Evolutionary conservation across 1,140 invertebrate species (phyloP), one percentile per base, ranked within the genome.

Genomic region (Tachypleus tridentatus): DNA sequence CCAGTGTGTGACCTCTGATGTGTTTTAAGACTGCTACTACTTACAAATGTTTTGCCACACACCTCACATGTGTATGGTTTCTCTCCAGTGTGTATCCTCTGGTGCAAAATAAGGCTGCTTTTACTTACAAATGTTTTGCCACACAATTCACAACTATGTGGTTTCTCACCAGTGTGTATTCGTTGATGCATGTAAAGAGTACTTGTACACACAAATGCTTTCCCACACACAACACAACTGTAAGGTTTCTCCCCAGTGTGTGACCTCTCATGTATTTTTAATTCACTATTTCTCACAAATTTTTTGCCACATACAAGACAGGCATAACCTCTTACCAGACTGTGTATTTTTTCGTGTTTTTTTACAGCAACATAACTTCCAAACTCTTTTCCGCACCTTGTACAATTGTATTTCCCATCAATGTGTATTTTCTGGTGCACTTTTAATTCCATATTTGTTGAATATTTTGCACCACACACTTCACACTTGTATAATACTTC

Each of bases 61-160:
- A 80, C 74, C 51, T 74, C 71, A 72, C 82, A 83, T 51, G 76
- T 73, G 69, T 76, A 82, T 4, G 79, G 78, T 66, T 80, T 75
- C 10, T 80, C 76, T 9, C 74, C 71, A 10, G 75, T 78, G 67
- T 82, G 80, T 6, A 75, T 76, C 8, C 78, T 69, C 65, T 75
- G 74, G 62, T 78, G 77, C 8, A 10, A 49, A 7, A 7, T 49
- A 0, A 60, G 50, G 47, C 3, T 51, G 57, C 63, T 63, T 5
- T 63, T 69, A 10, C 51, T 60, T 8, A 60, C 50, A 68, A 76
- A 76, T 56, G 70, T 72, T 61, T 75, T 74, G 0, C 78, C 78
- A 72, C 80, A 82, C 67, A 73, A 76, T 51, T 77, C 73, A 69
- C 80, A 82, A 64, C 76, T 73, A 56, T 77, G 80, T 29, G 75